Conservation (phyloP, 2,888 invertebrate species). For the Zaprionus obscuricornis region DNA sequence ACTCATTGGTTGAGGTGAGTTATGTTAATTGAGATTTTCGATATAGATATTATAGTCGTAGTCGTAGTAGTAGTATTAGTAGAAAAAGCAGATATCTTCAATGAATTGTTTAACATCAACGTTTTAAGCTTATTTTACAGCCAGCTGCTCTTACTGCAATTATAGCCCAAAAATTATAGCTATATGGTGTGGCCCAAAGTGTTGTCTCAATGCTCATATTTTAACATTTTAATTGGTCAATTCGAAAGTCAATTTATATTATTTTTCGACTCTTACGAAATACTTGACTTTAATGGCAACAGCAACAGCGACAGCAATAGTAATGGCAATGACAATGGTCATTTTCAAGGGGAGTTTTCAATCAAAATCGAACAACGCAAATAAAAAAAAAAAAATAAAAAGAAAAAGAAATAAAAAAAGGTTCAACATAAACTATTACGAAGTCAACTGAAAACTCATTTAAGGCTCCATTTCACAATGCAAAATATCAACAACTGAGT, state of each 20-base stretch:
- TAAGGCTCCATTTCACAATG: slow-evolving; percentile 79
- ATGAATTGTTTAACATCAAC: neutral
- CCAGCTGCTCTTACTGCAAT: no score
- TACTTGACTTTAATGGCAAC: no score
- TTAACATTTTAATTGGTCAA: no score
- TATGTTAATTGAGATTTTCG: slow-evolving; percentile 70
- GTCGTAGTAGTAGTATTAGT: neutral
- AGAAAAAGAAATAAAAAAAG: no score
- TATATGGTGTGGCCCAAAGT: no score
- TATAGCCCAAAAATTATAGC: no score
- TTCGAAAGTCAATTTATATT: no score
- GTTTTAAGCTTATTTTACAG: no score
- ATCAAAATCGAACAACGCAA: slow-evolving; percentile 49
- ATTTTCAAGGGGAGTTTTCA: slow-evolving; percentile 56
- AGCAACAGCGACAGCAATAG: no score
- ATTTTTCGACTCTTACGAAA: no score
- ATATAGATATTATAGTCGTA: slow-evolving; percentile 53
- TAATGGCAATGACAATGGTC: slow-evolving; percentile 19
- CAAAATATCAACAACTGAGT: slow-evolving; percentile 43
- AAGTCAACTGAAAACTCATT: slow-evolving; percentile 79
- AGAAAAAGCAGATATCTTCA: slow-evolving; percentile 44
- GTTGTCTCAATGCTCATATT: no score
- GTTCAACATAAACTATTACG: slow-evolving; percentile 20
- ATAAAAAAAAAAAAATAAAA: slow-evolving; percentile 19
- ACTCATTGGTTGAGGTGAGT: slow-evolving; percentile 60